Evolutionary conservation across 2,888 invertebrate species (phyloP).

Genomic region (Nomada fabriciana): DNA sequence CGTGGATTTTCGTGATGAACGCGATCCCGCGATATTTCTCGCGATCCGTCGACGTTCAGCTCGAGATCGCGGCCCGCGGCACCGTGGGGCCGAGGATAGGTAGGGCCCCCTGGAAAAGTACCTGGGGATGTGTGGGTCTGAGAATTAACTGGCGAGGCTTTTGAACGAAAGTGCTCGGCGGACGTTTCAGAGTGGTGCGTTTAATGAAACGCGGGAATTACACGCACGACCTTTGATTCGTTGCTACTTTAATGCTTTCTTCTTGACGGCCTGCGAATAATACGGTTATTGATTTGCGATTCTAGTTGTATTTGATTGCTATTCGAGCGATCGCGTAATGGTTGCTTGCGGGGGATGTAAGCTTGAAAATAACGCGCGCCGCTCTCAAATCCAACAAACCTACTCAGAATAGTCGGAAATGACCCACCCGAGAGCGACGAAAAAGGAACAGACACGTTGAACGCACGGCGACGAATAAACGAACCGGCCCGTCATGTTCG

Average conservation of each 20-base stretch:
- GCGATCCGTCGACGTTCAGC: slow-evolving; percentile 20
- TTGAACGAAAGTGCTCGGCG: background rate
- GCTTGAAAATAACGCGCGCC: too few relatives aligned
- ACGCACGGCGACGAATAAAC: slow-evolving; percentile 3
- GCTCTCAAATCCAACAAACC: too few relatives aligned
- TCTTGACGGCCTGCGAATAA: too few relatives aligned
- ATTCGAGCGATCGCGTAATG: too few relatives aligned
- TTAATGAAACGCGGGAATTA: too few relatives aligned
- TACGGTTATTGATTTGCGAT: too few relatives aligned
- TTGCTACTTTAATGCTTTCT: too few relatives aligned
- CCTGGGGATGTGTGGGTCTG: background rate
- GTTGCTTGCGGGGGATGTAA: too few relatives aligned
- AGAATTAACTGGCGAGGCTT: background rate
- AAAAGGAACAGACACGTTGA: background rate
- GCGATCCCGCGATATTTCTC: slow-evolving; percentile 54
- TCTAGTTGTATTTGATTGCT: too few relatives aligned
- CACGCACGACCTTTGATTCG: too few relatives aligned
- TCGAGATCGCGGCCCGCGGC: slow-evolving; percentile 1
- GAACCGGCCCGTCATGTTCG: slow-evolving; percentile 9
- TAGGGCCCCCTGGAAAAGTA: background rate
- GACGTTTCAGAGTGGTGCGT: background rate
- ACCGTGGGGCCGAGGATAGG: background rate
- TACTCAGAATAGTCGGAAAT: too few relatives aligned
- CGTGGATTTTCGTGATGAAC: slow-evolving; percentile 62
- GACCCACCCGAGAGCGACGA: background rate